Percentiles rank a stretch among this genome's conserved stretches.
phyloP scores from a whole-genome alignment of 2,113 vertebrate species.

The Suncus etruscus region DNA sequence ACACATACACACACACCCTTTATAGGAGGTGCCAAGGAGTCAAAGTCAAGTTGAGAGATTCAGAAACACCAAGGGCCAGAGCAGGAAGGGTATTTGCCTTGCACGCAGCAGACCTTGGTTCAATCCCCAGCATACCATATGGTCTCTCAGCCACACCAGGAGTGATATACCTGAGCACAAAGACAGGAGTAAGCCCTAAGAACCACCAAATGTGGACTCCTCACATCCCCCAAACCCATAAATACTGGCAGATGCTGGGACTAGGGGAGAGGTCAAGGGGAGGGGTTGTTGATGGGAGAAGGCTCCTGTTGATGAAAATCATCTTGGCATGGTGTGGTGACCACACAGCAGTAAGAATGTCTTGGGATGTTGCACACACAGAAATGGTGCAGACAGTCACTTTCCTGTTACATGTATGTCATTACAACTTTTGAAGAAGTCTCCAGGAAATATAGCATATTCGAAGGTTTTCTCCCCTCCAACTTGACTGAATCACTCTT shows the following conservation, averaged over 20 bases:
- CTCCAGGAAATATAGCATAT: neutral
- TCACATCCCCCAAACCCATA: too few relatives aligned
- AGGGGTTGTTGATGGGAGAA: neutral
- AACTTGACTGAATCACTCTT: neutral
- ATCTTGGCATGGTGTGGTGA: neutral
- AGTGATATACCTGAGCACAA: too few relatives aligned
- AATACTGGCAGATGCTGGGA: too few relatives aligned
- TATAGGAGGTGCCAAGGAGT: rapidly evolving
- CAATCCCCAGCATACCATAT: too few relatives aligned
- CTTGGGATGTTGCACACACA: neutral
- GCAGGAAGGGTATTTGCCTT: too few relatives aligned
- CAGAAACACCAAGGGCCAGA: too few relatives aligned
- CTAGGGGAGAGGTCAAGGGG: too few relatives aligned
- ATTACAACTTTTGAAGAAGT: neutral
- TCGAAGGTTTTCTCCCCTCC: neutral
- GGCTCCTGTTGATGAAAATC: neutral
- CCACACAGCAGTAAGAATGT: neutral
- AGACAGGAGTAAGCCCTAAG: too few relatives aligned
- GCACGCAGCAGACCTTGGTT: too few relatives aligned
- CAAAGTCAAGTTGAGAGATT: neutral
- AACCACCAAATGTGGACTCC: too few relatives aligned
- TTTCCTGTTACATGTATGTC: neutral
- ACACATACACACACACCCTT: too few relatives aligned
- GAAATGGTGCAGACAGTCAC: neutral
- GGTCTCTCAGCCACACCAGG: too few relatives aligned